A percentile compares a stretch with the other conserved stretches of the same genome.
phyloP scores from a whole-genome alignment of 2,113 vertebrate species.

The Daubentonia madagascariensis region DNA sequence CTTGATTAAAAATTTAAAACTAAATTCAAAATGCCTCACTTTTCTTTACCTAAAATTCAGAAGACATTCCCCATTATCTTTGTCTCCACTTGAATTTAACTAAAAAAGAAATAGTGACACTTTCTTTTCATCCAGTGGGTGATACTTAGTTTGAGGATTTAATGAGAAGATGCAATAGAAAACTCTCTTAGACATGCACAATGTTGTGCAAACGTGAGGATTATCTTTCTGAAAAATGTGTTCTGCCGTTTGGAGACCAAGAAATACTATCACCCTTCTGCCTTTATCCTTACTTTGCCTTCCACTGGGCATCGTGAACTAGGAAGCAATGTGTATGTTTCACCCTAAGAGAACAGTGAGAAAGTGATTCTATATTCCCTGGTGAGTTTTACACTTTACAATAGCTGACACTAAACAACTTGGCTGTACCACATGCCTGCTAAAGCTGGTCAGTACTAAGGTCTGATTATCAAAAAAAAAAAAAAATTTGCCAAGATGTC shows the following conservation, averaged over 20 bases:
- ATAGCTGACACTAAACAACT: neutral
- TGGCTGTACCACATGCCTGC: neutral
- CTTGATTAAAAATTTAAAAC: neutral
- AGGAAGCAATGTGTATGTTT: neutral
- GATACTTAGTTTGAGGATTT: neutral
- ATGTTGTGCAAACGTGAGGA: neutral
- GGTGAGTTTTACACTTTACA: constrained; percentile 34
- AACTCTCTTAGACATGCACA: neutral
- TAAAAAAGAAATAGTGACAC: neutral
- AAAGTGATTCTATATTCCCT: constrained; percentile 26
- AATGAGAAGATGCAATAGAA: neutral
- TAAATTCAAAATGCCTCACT: neutral
- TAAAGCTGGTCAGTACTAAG: neutral
- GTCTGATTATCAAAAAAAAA: constrained; percentile 46
- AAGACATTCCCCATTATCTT: neutral
- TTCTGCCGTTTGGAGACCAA: neutral
- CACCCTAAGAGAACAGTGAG: neutral
- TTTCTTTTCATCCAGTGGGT: neutral
- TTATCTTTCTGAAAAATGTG: constrained; percentile 1
- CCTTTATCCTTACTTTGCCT: neutral
- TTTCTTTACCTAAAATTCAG: neutral
- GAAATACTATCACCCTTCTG: neutral
- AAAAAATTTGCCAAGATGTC: neutral
- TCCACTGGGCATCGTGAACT: neutral
- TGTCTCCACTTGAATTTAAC: neutral